Base-by-base conservation (phyloP, 2,113 vertebrate species). In the Phyllostomus hastatus region DNA sequence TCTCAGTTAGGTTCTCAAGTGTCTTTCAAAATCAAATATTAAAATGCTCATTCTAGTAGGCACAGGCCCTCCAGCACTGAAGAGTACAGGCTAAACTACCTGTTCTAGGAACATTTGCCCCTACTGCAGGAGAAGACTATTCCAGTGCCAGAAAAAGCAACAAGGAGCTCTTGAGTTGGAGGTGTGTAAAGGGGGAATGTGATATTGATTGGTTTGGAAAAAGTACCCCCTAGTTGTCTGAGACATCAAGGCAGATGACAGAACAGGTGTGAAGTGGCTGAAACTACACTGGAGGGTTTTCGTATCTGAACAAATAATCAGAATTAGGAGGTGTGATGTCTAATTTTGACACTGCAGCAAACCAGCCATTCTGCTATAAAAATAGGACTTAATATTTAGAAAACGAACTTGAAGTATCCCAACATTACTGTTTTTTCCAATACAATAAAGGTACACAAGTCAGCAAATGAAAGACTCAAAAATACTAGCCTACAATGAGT, bases 401-500 rank as follows among this genome's bases (percentile, higher is more conserved):
- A 88, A 78, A 80, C 33, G 75, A 89, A 91, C 10, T 43, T 54
- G 12, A 64, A 79, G 24, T 46, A 91, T 33, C 28, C 61, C 67
- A 92, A 94, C 26, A 88, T 70, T 88, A 89, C 28, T 52, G 10
- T 26, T 41, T 91, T 81, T 88, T 87, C 75, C 16, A 95, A 50
- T 3, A 86, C 26, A 94, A 87, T 52, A 61, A 91, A 92, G 22
- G 20, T 35, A 87, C 48, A 38, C 1, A 88, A 79, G 14, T 54
- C 52, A 75, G 79, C 95, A 94, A 94, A 80, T 31, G 35, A 69
- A 33, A 69, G 67, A 92, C 52, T 92, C 61, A 90, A 76, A 57
- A 81, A 38, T 59, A 59, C 20, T 67, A 69, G 64, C 22, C 69
- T 41, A 70, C 5, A 48, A 38, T 28, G 11, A 84, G 35, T 81